A percentile compares a stretch with the other conserved stretches of the same genome.
Conservation (phyloP, 2,888 invertebrate genomes). For the Acleris cristana region DNA sequence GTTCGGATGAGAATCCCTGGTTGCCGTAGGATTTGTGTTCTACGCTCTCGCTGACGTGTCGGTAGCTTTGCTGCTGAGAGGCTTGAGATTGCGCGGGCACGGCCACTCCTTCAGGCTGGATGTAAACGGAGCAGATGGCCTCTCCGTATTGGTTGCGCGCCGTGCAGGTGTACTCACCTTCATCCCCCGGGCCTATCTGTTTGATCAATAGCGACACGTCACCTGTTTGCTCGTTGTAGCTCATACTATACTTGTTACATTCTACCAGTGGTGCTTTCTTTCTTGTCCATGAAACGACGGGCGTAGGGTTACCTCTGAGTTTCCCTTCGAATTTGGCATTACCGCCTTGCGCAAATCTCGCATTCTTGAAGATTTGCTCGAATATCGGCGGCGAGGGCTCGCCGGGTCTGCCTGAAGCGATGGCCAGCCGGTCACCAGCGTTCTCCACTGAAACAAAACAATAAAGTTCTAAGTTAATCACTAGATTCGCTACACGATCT, state of each 20-base stretch:
- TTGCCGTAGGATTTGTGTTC: slow-evolving; percentile 85
- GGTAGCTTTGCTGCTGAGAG: slow-evolving; percentile 86
- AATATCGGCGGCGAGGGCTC: slow-evolving; percentile 96
- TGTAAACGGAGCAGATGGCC: slow-evolving; percentile 97
- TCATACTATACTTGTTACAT: slow-evolving; percentile 94
- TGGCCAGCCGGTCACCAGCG: slow-evolving; percentile 78
- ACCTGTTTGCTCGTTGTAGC: slow-evolving; percentile 95
- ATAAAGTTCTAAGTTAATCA: not conserved
- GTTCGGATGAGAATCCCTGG: slow-evolving; percentile 81
- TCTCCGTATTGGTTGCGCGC: slow-evolving; percentile 98
- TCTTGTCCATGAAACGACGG: slow-evolving; percentile 95
- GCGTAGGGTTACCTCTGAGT: slow-evolving; percentile 95
- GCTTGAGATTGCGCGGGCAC: slow-evolving; percentile 83
- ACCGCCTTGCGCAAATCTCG: slow-evolving; percentile 97
- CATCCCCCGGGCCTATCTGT: slow-evolving; percentile 97
- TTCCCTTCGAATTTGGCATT: slow-evolving; percentile 96
- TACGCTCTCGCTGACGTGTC: slow-evolving; percentile 85
- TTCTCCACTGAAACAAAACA: slow-evolving; percentile 85
- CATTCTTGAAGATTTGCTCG: slow-evolving; percentile 97
- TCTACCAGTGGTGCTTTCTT: slow-evolving; percentile 92
- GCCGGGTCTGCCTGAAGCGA: slow-evolving; percentile 83
- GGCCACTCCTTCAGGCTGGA: slow-evolving; percentile 94
- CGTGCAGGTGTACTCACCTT: slow-evolving; percentile 97
- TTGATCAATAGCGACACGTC: slow-evolving; percentile 95
- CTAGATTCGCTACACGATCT: too few species aligned